Evolutionary conservation across 2,888 invertebrate species (phyloP), one percentile per base, ranked within the genome.

Genomic region (Cryptocephalus moraei): DNA sequence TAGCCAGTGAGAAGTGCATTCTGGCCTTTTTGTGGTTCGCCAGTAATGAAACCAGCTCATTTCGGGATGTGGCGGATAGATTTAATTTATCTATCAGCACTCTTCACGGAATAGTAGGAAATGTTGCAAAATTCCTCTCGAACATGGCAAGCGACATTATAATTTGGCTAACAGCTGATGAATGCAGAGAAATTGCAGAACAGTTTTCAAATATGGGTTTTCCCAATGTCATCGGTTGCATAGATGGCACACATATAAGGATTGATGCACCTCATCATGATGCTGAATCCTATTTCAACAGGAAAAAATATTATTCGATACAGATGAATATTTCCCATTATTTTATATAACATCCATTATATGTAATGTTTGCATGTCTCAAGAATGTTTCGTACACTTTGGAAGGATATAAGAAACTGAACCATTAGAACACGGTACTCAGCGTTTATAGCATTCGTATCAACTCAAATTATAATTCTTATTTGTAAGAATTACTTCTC

Each of bases 171-270:
- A 44, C 2, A 4, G 34, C 39, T 2, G 12, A 38, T 2, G 40
- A 46, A 32, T 43, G 34, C 6, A 2, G 13, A 3, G 13, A 9
- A 1, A 41, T 4, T 12, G 33, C 2, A 6, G 12, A 14, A 22
- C 34, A 46, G 32, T 46, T 46, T 33, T 22, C 10, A 4, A 32
- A 32, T 1, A 31, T 3, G 46, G 46, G 46, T 44, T 55, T 55
- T 41, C 51, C 49, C 31, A 45, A 43, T 32, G 46, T 49, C 8
- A 48, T 53, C 38, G 53, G 53, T 6, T 33, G 39, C 12, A 45
- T 48, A 10, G 51, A 52, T 45, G 47, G 49, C 11, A 14, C 39
- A 32, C 53, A 53, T 44, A 40, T 51, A 14, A 48, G 44, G 44
- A 32, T 49, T 33, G 49, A 49, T 44, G 41, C 43, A 14, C 44